Evolutionary conservation across 2,113 vertebrate species (phyloP).

Genomic region (Zingel zingel): DNA sequence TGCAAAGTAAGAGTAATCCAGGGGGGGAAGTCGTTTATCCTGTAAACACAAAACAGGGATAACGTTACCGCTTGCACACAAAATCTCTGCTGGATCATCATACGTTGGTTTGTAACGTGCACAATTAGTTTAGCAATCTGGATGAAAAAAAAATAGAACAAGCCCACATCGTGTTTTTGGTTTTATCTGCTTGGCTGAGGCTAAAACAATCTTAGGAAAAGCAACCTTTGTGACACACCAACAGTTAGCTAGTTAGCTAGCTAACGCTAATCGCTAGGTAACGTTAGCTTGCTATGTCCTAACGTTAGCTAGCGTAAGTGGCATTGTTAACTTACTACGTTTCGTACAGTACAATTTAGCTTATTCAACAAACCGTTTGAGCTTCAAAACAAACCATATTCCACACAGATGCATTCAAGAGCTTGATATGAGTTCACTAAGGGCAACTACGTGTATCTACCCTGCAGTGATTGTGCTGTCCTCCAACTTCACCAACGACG

Average conservation of each 20-base stretch:
- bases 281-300: constrained; percentile 46
- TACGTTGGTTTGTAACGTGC: neutral
- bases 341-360: neutral
- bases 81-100: neutral
- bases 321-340: neutral
- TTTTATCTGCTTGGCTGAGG: neutral
- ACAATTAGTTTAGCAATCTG: neutral
- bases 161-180: neutral
- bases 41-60: constrained; percentile 26
- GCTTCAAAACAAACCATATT: neutral
- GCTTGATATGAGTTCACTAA: accelerated
- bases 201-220: neutral
- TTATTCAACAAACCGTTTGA: neutral
- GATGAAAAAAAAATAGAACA: neutral
- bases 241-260: constrained; percentile 6
- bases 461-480: constrained; percentile 46
- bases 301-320: constrained; percentile 23
- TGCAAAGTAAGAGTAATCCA: constrained; percentile 32
- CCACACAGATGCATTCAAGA: neutral
- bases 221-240: neutral
- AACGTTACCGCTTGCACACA: neutral
- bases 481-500: constrained; percentile 49
- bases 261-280: too few species aligned
- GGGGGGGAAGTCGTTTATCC: constrained; percentile 3
- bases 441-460: neutral